Conservation (phyloP, 2,797 vertebrate genomes). For the Diglossa cyanea region DNA sequence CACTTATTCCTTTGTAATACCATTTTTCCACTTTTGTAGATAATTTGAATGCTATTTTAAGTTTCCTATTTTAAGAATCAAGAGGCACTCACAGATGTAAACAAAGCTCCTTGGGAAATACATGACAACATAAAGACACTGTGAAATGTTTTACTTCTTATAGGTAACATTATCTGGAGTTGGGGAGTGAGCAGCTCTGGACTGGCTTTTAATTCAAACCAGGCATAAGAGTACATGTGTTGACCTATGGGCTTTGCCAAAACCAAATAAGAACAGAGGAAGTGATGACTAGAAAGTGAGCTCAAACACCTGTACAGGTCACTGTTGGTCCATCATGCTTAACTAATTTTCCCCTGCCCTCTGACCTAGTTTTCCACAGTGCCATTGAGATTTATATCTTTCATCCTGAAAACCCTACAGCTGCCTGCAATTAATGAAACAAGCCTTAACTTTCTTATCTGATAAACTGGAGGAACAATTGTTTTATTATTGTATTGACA, state of each 20-base stretch:
- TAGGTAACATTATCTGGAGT: neutral
- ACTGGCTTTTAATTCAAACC: slow-evolving; percentile 70
- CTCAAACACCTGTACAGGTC: slow-evolving; percentile 89
- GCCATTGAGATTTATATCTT: slow-evolving; percentile 73
- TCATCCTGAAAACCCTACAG: slow-evolving; percentile 73
- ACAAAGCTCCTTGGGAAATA: neutral
- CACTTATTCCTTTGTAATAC: neutral
- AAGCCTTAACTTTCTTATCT: slow-evolving; percentile 85
- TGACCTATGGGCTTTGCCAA: slow-evolving; percentile 74
- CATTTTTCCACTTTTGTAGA: neutral
- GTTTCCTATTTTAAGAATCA: neutral
- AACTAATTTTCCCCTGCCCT: slow-evolving; percentile 91
- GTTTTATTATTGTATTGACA: slow-evolving; percentile 86
- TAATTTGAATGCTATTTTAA: neutral
- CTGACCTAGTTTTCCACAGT: slow-evolving; percentile 84
- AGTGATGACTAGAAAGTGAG: slow-evolving; percentile 77
- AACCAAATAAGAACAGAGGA: slow-evolving; percentile 78
- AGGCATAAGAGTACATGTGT: slow-evolving; percentile 60
- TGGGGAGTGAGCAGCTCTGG: neutral
- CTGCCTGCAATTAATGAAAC: slow-evolving; percentile 89
- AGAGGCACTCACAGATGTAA: neutral
- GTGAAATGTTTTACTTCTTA: slow-evolving; percentile 24
- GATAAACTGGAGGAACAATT: slow-evolving; percentile 85
- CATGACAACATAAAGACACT: neutral
- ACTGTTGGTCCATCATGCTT: slow-evolving; percentile 84